Percentiles rank a stretch among this genome's conserved stretches.
These are phyloP conservation scores for Rhinichthys klamathensis DNA, from an alignment of 2,113 vertebrate genomes.

Conservation along the genomic window DNA sequence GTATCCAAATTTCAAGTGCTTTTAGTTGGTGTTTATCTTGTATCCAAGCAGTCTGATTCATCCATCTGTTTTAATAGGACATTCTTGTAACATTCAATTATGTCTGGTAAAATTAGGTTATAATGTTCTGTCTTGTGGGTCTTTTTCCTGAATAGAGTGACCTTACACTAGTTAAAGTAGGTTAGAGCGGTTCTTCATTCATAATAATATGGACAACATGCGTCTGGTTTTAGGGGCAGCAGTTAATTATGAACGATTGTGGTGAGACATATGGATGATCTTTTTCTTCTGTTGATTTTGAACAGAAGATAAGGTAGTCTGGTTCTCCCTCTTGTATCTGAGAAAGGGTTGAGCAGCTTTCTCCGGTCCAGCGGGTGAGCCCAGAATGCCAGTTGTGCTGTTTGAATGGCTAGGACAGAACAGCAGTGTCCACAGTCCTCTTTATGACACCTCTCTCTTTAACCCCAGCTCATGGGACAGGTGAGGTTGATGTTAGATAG, in stretches of 20 bases:
- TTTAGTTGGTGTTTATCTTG: not conserved
- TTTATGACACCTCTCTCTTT: conserved; percentile 73
- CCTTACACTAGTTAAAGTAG: not conserved
- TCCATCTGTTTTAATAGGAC: conserved; percentile 3
- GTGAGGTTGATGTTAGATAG: conserved; percentile 73
- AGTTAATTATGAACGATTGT: conserved; percentile 41
- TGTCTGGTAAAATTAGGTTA: conserved; percentile 1
- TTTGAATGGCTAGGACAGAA: conserved; percentile 58
- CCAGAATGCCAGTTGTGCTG: conserved; percentile 47
- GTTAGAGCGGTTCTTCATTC: not conserved
- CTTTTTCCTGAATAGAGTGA: not conserved
- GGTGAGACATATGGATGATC: conserved; percentile 31
- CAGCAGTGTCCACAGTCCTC: conserved; percentile 56
- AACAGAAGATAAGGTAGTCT: conserved; percentile 20
- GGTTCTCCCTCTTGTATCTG: conserved; percentile 49
- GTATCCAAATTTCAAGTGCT: conserved; percentile 17
- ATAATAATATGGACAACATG: not conserved
- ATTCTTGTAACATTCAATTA: not conserved
- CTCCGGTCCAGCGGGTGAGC: conserved; percentile 56
- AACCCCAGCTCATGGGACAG: conserved; percentile 67
- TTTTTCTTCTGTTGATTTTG: not conserved
- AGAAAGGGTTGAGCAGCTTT: conserved; percentile 82
- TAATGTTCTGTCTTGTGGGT: not conserved
- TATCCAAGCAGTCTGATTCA: not conserved
- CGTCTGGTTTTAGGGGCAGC: not conserved